phyloP scores from a whole-genome alignment of 2,113 vertebrate species.

The Varanus salvator region DNA sequence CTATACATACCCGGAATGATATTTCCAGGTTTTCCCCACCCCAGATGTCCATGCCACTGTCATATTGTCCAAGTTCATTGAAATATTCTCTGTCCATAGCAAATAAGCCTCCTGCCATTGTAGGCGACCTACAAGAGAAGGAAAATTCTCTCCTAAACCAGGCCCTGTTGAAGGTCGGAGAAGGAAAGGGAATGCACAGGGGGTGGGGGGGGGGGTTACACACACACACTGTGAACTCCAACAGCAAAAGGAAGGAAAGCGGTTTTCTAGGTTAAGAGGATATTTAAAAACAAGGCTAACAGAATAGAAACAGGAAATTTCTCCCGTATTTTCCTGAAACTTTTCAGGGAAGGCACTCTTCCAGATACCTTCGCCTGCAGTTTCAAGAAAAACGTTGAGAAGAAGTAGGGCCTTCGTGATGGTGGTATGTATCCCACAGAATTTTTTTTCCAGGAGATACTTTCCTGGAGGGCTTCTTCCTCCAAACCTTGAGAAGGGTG shows the following conservation, averaged over 20 bases:
- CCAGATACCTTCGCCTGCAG: neutral
- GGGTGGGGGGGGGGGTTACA: too few relatives aligned
- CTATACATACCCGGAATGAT: constrained; percentile 90
- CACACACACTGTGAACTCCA: neutral
- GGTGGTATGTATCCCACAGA: neutral
- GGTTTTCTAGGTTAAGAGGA: neutral
- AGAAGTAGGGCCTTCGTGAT: neutral
- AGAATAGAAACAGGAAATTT: neutral
- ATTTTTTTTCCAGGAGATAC: neutral
- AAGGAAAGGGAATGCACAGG: too few relatives aligned
- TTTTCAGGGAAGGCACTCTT: neutral
- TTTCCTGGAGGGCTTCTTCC: neutral
- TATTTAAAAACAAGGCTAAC: neutral
- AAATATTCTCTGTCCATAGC: constrained; percentile 96
- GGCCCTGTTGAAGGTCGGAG: neutral
- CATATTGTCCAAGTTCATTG: constrained; percentile 91
- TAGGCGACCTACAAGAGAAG: constrained; percentile 86
- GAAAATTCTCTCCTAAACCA: neutral
- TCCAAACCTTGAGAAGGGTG: neutral
- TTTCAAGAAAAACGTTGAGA: neutral
- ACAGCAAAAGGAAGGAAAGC: neutral
- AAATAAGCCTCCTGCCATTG: constrained; percentile 98
- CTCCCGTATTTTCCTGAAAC: neutral
- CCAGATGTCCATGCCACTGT: constrained; percentile 98
- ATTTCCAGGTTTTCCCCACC: constrained; percentile 98